phyloP scores from a whole-genome alignment of 2,797 vertebrate genomes.

The Rhinophrynus dorsalis region DNA sequence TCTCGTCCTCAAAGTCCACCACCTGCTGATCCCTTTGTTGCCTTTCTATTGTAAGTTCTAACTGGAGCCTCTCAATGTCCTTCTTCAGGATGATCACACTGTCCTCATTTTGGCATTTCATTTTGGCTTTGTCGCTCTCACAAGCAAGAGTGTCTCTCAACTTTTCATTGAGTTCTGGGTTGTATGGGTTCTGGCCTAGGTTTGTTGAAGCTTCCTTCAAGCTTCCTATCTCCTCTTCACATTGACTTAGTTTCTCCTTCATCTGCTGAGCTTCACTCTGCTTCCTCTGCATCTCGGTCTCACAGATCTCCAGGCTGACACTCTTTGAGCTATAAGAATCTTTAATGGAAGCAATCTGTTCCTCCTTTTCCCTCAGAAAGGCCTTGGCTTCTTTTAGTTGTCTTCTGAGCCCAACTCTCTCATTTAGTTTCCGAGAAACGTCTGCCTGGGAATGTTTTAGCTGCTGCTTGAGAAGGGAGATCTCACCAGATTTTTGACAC shows the following conservation, averaged over 20 bases:
- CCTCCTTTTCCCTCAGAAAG: constrained; percentile 90
- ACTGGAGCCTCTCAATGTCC: constrained; percentile 89
- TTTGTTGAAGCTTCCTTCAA: constrained; percentile 83
- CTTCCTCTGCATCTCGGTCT: constrained; percentile 86
- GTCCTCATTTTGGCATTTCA: constrained; percentile 85
- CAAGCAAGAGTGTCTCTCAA: constrained; percentile 76
- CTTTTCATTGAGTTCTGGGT: constrained; percentile 56
- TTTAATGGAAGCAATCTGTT: constrained; percentile 88
- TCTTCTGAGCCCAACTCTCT: constrained; percentile 90
- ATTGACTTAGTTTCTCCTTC: constrained; percentile 83
- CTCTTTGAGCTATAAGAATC: constrained; percentile 93
- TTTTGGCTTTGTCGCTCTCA: constrained; percentile 96
- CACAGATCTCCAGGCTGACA: constrained; percentile 90
- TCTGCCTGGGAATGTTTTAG: constrained; percentile 94
- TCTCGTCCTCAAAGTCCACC: constrained; percentile 90
- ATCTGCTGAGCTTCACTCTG: constrained; percentile 82
- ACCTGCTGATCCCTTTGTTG: constrained; percentile 91
- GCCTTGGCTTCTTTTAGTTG: constrained; percentile 94
- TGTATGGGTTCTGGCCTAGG: constrained; percentile 61
- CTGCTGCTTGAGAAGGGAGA: constrained; percentile 97
- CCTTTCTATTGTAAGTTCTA: constrained; percentile 82
- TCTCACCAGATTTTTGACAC: constrained; percentile 97
- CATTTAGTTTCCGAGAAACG: constrained; percentile 91
- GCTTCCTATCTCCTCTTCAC: constrained; percentile 85
- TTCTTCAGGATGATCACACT: constrained; percentile 60